These are phyloP conservation scores for Caenorhabditis doughertyi DNA, from an alignment of 2,888 invertebrate species.

Conservation along the genomic window DNA sequence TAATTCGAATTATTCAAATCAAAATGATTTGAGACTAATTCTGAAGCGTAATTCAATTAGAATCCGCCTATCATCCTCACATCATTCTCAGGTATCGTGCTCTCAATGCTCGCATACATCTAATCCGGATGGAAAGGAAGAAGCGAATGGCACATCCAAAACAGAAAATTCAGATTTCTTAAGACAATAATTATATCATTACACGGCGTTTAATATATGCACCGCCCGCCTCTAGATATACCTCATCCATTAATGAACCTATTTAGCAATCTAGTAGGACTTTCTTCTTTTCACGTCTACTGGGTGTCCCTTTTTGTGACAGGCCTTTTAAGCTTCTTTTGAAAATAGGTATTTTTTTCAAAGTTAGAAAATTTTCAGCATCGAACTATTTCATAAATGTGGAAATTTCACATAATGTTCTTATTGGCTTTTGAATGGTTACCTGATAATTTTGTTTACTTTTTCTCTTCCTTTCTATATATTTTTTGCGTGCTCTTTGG, in stretches of 20 bases:
- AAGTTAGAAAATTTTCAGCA: neutral
- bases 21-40: conserved; percentile 8
- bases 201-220: conserved; percentile 55
- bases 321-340: too few species aligned
- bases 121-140: conserved; percentile 45
- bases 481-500: conserved; percentile 11
- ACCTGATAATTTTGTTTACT: neutral
- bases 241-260: conserved; percentile 61
- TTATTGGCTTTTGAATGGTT: neutral
- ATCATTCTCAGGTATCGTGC: conserved; percentile 34
- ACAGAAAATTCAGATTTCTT: conserved; percentile 43
- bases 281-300: conserved; percentile 6
- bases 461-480: neutral
- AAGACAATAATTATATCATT: conserved; percentile 64
- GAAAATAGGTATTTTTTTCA: too few species aligned
- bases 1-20: conserved; percentile 46
- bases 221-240: conserved; percentile 48
- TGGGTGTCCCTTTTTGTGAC: too few species aligned
- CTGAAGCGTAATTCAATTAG: conserved; percentile 46
- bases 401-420: neutral
- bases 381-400: neutral
- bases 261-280: conserved; percentile 48
- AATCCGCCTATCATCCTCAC: conserved; percentile 4
- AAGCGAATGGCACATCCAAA: conserved; percentile 27
- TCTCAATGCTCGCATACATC: conserved; percentile 15